Percentiles rank a stretch among this genome's conserved stretches.
Conservation (phyloP, 2,888 invertebrate species). For the Acanthosepion lycidas region DNA sequence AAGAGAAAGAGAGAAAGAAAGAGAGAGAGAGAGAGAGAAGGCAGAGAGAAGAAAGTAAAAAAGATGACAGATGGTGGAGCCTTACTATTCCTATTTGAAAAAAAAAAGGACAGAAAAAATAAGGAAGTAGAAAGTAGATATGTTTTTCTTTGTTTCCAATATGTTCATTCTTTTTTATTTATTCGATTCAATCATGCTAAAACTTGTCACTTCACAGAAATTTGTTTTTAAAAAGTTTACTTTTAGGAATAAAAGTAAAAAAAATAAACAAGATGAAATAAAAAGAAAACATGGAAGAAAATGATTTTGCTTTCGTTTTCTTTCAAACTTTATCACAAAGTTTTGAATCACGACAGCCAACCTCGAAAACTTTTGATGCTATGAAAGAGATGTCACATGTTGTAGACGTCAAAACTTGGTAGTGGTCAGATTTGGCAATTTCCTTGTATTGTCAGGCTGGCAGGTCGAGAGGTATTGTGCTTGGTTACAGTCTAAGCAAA, state of each 20-base stretch:
- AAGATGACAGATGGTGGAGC: neutral
- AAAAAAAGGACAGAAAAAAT: too few relatives aligned
- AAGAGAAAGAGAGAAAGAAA: neutral
- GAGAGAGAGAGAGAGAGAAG: neutral
- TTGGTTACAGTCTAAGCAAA: neutral
- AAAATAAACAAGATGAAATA: too few relatives aligned
- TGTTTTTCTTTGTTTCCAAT: too few relatives aligned
- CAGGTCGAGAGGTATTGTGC: neutral
- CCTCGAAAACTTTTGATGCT: neutral
- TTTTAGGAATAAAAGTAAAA: too few relatives aligned
- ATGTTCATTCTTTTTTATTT: too few relatives aligned
- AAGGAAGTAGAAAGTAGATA: too few relatives aligned
- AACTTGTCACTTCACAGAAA: too few relatives aligned
- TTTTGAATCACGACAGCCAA: neutral
- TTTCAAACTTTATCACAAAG: neutral
- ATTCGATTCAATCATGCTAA: too few relatives aligned
- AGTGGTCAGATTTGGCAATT: constrained; percentile 2
- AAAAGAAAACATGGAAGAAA: too few relatives aligned
- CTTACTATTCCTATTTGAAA: too few relatives aligned
- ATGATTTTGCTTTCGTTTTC: neutral
- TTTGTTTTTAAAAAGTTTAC: too few relatives aligned
- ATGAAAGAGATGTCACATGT: neutral
- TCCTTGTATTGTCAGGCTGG: neutral
- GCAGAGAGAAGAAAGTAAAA: neutral
- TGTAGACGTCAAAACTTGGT: neutral